phyloP scores from a whole-genome alignment of 2,888 invertebrate genomes.

The Antitype chi region DNA sequence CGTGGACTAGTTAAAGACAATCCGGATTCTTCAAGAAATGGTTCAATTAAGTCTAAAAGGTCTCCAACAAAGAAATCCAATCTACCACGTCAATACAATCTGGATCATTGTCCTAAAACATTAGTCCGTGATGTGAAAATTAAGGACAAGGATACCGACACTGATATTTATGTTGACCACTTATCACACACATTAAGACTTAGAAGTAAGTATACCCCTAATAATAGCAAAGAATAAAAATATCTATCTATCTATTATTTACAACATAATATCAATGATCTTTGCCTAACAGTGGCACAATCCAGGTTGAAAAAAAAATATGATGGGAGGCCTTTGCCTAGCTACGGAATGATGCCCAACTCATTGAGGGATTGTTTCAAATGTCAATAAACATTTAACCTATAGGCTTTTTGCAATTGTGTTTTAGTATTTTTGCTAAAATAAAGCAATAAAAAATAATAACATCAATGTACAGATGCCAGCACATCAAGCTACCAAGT shows the following conservation, averaged over 20 bases:
- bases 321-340: not conserved
- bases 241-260: constrained; percentile 41
- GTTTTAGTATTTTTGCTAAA: not conserved
- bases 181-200: constrained; percentile 70
- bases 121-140: constrained; percentile 75
- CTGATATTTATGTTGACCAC: constrained; percentile 58
- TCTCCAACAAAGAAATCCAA: constrained; percentile 69
- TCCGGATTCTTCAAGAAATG: constrained; percentile 57
- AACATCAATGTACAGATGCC: not conserved
- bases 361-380: not conserved
- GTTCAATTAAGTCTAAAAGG: constrained; percentile 62
- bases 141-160: constrained; percentile 47
- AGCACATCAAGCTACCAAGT: too few relatives aligned
- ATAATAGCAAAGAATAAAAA: too few relatives aligned
- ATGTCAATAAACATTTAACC: not conserved
- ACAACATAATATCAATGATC: constrained; percentile 11
- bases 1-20: constrained; percentile 68
- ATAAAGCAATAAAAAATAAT: not conserved
- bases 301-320: not conserved
- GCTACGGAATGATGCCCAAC: not conserved
- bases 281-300: not conserved
- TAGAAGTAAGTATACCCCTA: constrained; percentile 80
- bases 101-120: constrained; percentile 78
- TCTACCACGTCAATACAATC: constrained; percentile 64
- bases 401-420: not conserved